These are phyloP conservation scores for Leucophora obtusa DNA, from an alignment of 2,888 invertebrate species.

Conservation along the genomic window DNA sequence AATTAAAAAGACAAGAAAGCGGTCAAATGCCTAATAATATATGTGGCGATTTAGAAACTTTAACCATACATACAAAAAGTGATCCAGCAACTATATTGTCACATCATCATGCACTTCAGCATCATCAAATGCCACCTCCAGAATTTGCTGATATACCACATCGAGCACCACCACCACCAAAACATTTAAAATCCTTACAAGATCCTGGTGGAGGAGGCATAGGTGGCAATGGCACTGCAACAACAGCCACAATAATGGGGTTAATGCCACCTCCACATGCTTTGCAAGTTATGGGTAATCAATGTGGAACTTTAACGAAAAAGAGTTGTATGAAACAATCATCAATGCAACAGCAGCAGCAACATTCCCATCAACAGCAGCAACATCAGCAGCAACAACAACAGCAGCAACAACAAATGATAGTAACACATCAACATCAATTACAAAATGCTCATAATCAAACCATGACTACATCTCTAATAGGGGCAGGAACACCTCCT, in stretches of 20 bases:
- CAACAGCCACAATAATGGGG: constrained; percentile 81
- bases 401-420: constrained; percentile 64
- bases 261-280: constrained; percentile 87
- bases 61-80: constrained; percentile 81
- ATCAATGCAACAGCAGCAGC: constrained; percentile 72
- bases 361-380: constrained; percentile 66
- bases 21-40: constrained; percentile 94
- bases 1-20: constrained; percentile 89
- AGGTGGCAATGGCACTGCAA: constrained; percentile 72
- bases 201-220: constrained; percentile 79
- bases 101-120: constrained; percentile 87
- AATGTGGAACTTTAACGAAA: constrained; percentile 87
- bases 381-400: constrained; percentile 66
- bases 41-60: constrained; percentile 88
- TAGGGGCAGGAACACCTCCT: constrained; percentile 77
- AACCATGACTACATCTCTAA: constrained; percentile 79
- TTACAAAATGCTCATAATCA: constrained; percentile 79
- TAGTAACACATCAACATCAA: constrained; percentile 70
- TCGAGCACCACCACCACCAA: constrained; percentile 87
- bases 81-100: constrained; percentile 86
- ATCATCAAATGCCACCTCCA: constrained; percentile 90
- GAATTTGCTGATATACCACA: constrained; percentile 91
- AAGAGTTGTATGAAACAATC: constrained; percentile 81
- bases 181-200: constrained; percentile 80
- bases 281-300: constrained; percentile 85